These are phyloP conservation scores for Sialis lutaria DNA, from an alignment of 2,888 invertebrate species.

Conservation along the genomic window DNA sequence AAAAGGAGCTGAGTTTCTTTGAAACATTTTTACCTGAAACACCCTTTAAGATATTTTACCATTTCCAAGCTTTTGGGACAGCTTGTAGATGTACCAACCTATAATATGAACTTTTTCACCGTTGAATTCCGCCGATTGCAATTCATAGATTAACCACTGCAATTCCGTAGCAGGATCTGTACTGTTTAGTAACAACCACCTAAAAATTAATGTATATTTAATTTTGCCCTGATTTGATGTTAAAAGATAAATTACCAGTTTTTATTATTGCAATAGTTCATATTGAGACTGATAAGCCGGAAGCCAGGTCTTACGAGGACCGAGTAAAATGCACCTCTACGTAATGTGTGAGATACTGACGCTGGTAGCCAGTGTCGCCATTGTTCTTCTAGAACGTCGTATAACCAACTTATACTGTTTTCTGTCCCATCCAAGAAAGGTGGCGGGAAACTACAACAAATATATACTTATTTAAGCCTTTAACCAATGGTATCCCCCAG, in stretches of 20 bases:
- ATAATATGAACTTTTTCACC: conserved; percentile 95
- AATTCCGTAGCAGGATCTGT: conserved; percentile 92
- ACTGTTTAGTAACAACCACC: conserved; percentile 83
- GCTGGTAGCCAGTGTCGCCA: conserved; percentile 88
- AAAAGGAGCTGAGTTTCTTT: no score
- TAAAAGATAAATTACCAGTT: conserved; percentile 49
- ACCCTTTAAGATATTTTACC: neutral
- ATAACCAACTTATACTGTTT: conserved; percentile 79
- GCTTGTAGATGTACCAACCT: conserved; percentile 24
- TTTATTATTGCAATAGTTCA: conserved; percentile 91
- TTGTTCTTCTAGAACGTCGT: conserved; percentile 71
- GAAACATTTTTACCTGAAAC: neutral
- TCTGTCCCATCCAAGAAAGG: conserved; percentile 68
- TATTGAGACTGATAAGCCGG: conserved; percentile 83
- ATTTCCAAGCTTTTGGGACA: neutral
- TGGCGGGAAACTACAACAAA: conserved; percentile 56
- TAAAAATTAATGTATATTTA: conserved; percentile 18
- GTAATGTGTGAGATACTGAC: conserved; percentile 70
- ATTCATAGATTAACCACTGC: conserved; percentile 86
- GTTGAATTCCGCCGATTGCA: conserved; percentile 85
- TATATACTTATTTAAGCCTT: conserved; percentile 8
- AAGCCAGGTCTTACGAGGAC: conserved; percentile 80
- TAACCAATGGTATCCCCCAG: no score
- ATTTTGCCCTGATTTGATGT: neutral
- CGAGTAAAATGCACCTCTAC: conserved; percentile 82